Base-by-base conservation (phyloP, 2,797 vertebrate genomes). In the Xyrichtys novacula region DNA sequence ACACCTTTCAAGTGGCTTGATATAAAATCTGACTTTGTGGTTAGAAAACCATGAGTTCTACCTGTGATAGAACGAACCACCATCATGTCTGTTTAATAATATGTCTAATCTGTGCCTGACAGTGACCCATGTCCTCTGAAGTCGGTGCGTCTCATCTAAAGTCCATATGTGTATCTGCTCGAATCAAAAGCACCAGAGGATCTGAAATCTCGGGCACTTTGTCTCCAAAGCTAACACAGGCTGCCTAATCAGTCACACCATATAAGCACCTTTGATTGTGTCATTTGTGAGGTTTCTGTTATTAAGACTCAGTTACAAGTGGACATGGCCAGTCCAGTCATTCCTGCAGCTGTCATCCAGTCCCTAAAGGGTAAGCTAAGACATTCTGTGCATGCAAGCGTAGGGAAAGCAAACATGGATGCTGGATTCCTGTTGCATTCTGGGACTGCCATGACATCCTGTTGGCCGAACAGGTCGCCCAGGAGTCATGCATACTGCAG, bases 381-480 rank as follows among this genome's bases (percentile, higher is more conserved):
- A 88, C 79, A 79, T 42, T 42, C 34, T 38, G 46, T 65, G 69
- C 74, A 83, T 78, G 70, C 80, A 62, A 54, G 76, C 73, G 69
- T 64, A 74, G 69, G 52, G 72, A 88, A 79, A 80, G 84, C 80
- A 69, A 85, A 78, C 65, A 83, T 76, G 81, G 81, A 84, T 52
- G 85, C 82, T 47, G 79, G 78, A 94, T 92, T 91, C 91, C 85
- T 81, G 69, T 62, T 71, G 83, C 88, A 90, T 93, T 91, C 91
- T 91, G 78, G 76, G 84, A 86, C 84, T 77, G 78, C 83, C 78
- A 89, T 89, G 80, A 91, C 88, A 92, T 94, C 92, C 93, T 94
- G 90, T 91, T 88, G 87, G 80, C 81, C 54, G 42, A 44, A 70
- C 53, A 68, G 26, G 10, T 52, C 78, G 25, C 68, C 70, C 77